phyloP scores from a whole-genome alignment of 1,140 invertebrate genomes.

The Penaeus vannamei region DNA sequence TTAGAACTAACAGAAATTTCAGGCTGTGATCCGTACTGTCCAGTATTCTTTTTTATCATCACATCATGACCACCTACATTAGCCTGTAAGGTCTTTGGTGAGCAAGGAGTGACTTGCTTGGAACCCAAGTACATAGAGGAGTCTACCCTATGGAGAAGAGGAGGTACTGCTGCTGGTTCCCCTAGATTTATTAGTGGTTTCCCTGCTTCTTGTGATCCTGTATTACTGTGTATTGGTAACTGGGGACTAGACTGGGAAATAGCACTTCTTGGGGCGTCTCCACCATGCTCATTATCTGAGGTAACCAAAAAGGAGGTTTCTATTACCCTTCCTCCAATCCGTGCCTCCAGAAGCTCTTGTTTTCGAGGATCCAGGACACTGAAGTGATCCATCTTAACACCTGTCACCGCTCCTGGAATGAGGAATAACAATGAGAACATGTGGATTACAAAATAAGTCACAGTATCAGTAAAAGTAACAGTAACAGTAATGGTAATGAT shows the following conservation, averaged over 20 bases:
- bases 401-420: conserved; percentile 61
- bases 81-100: conserved; percentile 19
- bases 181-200: conserved; percentile 24
- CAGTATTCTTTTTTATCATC: conserved; percentile 16
- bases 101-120: background rate
- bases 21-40: conserved; percentile 24
- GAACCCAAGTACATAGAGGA: background rate
- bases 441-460: background rate
- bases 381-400: conserved; percentile 64
- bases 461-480: too few species aligned
- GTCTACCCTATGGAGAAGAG: conserved; percentile 34
- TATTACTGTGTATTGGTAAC: conserved; percentile 27
- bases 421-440: background rate
- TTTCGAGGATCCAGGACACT: conserved; percentile 65
- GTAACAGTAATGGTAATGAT: background rate
- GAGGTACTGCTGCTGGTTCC: conserved; percentile 18
- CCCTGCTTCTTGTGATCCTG: conserved; percentile 12
- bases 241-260: conserved; percentile 33
- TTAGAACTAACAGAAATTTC: conserved; percentile 22
- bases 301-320: conserved; percentile 39
- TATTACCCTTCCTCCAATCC: conserved; percentile 54
- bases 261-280: conserved; percentile 31
- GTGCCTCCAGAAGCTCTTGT: conserved; percentile 62
- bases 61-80: conserved; percentile 30
- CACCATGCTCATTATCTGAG: conserved; percentile 31